Conservation (phyloP, 1,140 invertebrate genomes). For the Lerema accius region DNA sequence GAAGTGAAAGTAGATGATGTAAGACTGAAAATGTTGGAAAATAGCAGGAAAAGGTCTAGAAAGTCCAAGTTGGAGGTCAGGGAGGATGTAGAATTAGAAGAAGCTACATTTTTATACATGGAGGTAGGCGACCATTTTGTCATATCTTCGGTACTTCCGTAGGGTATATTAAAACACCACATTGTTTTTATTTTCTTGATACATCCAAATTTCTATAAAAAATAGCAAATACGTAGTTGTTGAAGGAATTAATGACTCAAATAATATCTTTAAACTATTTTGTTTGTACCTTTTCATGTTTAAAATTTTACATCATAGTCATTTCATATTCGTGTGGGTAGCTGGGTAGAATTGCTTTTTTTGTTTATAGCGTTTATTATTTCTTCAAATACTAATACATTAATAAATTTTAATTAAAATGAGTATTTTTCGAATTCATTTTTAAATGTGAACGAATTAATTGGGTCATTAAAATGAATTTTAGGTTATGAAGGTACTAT, state of each 20-base stretch:
- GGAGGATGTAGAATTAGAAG: slow-evolving; percentile 37
- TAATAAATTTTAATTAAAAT: too few relatives aligned
- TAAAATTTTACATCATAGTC: too few relatives aligned
- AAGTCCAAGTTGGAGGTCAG: slow-evolving; percentile 41
- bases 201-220: background rate
- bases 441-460: too few relatives aligned
- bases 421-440: too few relatives aligned
- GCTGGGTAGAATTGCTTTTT: too few relatives aligned
- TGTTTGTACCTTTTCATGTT: too few relatives aligned
- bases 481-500: too few relatives aligned
- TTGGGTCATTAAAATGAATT: too few relatives aligned
- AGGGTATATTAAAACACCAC: background rate
- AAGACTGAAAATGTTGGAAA: slow-evolving; percentile 34
- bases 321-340: too few relatives aligned
- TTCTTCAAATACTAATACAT: too few relatives aligned
- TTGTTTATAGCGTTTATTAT: too few relatives aligned
- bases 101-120: slow-evolving; percentile 42
- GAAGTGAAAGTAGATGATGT: background rate
- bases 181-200: background rate
- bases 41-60: slow-evolving; percentile 36
- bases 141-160: background rate
- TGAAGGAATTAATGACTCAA: background rate
- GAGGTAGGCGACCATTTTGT: slow-evolving; percentile 55
- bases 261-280: too few relatives aligned
- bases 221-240: background rate